Evolutionary conservation across 2,888 invertebrate genomes (phyloP), one percentile per base, ranked within the genome.

Genomic region (Mantis religiosa): DNA sequence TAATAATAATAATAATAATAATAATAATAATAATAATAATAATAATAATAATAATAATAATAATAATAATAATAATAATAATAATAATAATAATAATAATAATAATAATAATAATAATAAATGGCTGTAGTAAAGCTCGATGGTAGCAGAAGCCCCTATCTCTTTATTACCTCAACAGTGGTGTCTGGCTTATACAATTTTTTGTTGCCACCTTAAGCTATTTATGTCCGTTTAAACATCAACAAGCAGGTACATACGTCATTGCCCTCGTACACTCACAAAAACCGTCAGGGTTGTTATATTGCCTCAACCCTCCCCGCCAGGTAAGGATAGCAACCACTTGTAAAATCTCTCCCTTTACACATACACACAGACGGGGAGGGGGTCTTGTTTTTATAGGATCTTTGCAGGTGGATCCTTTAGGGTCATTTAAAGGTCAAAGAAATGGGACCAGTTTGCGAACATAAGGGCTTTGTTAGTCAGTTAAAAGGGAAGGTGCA

Each of bases 381-480:
- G 28, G 12, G 27, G 47, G n/a, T 28, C 30, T 84, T 86, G 81
- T 81, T 86, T 86, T 86, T 86, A 81, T 81, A 86, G 71, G 81
- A 28, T 28, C 86, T 47, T 71, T 86, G 86, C 86, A 86, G 84
- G 82, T 83, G 87, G 82, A 84, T 87, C 54, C 20, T 82, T 82
- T 81, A 83, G 89, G 89, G 87, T 89, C 89, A 89, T n/a, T 83
- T 87, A 82, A 83, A 89, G 89, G 87, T 84, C 87, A 81, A 54
- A 81, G 87, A 84, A 89, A 87, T 87, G 84, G 87, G 81, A 89
- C 82, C 89, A 88, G 88, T 89, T 89, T 89, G 89, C 87, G 82
- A 84, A 86, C 54, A 71, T 71, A 71, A 71, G 54, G 54, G 20
- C 54, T 71, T 71, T 71, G 54, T 71, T 47, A 83, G 82, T 12